Evolutionary conservation across 2,888 invertebrate species (phyloP), one percentile per base, ranked within the genome.

Genomic region (Megaustenia siamemsis): DNA sequence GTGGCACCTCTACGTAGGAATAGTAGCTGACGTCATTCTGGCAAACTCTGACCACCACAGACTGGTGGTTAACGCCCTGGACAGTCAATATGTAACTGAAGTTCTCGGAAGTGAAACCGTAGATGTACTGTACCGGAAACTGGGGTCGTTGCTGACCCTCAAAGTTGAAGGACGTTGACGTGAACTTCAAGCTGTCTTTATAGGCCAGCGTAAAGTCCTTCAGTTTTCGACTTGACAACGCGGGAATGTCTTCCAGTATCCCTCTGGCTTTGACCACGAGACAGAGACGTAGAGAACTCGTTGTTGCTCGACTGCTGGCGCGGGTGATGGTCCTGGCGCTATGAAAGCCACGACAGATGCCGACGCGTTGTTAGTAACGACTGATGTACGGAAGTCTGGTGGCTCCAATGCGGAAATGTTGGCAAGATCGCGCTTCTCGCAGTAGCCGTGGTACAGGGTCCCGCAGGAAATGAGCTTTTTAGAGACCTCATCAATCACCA

Each of bases 81-180:
- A 98, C 97, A 1, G 98, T 98, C 89, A 99, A 95, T 94, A 99
- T 98, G 94, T 99, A 99, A 92, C 98, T 98, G 95, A 99, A 99
- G 78, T 97, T 97, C 92, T 97, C 97, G 45, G 98, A 98, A 93
- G 97, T 97, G 94, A 99, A 99, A 73, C 99, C 99, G 94, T 98
- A 97, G 66, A 99, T 96, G 94, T 99, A 99, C 92, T 97, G 97
- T 91, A 99, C 98, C 84, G 97, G 97, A 95, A 98, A 99, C 69
- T 97, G 96, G 94, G 98, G 97, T 82, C 98, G 96, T 69, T 97
- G 97, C 92, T 97, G 95, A 60, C 97, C 97, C 95, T 98, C 98
- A 89, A 98, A 40, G 15, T 97, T 97, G 95, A 98, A 97, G 32
- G 82, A 81, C 15, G 88, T 86, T 75, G 86, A 88, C 35, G 87